Evolutionary conservation across 2,113 vertebrate species (phyloP), one percentile per base, ranked within the genome.

Genomic region (Poeciliopsis retropinna): DNA sequence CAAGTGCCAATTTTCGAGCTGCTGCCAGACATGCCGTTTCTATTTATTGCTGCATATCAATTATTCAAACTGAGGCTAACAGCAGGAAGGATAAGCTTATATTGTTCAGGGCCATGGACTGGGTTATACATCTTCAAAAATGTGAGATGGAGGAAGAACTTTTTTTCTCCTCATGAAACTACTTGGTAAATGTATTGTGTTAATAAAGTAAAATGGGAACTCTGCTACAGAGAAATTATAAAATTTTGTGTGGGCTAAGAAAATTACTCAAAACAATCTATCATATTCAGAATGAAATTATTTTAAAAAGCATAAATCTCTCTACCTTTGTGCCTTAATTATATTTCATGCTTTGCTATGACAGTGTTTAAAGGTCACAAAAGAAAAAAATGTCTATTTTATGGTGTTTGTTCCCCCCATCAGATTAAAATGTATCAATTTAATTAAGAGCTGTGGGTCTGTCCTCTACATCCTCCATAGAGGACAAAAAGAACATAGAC

Each of bases 41-140:
- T 86, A 80, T 91, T 83, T 86, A 83, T 87, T 83, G 60, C 79
- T 61, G 62, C 51, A 30, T 71, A 81, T 92, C 73, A 92, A 92
- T 93, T 86, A 92, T 90, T 92, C 76, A 93, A 87, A 87, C 79
- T 76, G 73, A 88, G 64, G 44, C 76, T 80, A 85, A 81, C 85
- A 88, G 80, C 29, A 1, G 82, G 67, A 77, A 73, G 78, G 76
- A 84, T 85, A 73, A 73, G 75, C 79, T 78, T 89, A 79, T 89
- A 89, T 92, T 87, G 92, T 92, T 93, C 82, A 89, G 70, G 34
- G 74, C 29, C 29, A 37, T 44, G 61, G 51, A 65, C 60, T 22
- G 57, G 57, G 83, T 87, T 76, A 79, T 72, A 70, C 83, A 71
- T 83, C 74, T 83, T 60, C 67, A 85, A 86, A 89, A 82, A 78